Evolutionary conservation across 2,113 vertebrate species (phyloP), one percentile per base, ranked within the genome.

Genomic region (Notiomystis cincta): DNA sequence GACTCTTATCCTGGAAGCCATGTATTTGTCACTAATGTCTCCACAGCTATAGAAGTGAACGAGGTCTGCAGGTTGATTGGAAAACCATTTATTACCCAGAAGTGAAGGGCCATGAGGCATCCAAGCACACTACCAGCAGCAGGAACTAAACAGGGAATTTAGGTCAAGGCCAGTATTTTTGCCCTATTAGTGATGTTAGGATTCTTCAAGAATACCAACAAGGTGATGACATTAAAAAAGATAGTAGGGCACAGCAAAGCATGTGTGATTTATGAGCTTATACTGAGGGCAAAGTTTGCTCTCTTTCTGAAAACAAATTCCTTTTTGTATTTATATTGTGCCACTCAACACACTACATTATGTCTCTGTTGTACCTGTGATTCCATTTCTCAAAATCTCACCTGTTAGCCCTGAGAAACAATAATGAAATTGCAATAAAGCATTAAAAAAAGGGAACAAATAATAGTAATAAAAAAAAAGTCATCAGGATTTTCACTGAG

Each of bases 31-130:
- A 61, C 17, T 61, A 25, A 70, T 33, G 12, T 16, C 35, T 73
- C 53, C 23, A 75, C 14, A 66, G 50, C 15, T 0, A 1, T 6
- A 62, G 64, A 70, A 77, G 14, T 31, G 51, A 42, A 73, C 2
- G 1, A 47, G 17, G 35, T 20, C 31, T 58, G 58, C 37, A 54
- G 38, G n/a, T 15, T 54, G 62, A 58, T 0, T 20, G 40, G 40
- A 83, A 95, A 83, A 48, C 13, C 24, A 61, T 56, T 40, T 53
- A 61, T 25, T 87, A 31, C 23, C 23, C 24, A 28, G 42, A 65
- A 81, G 44, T 0, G 0, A 57, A 76, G 53, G 35, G 33, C 27
- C 31, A 33, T 0, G 15, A 38, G 48, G 40, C 1, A 62, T 38
- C 14, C 53, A 50, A 48, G 19, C 42, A 57, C 47, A 16, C 42